phyloP scores from a whole-genome alignment of 2,797 vertebrate species.

The Silurus lanzhouensis region DNA sequence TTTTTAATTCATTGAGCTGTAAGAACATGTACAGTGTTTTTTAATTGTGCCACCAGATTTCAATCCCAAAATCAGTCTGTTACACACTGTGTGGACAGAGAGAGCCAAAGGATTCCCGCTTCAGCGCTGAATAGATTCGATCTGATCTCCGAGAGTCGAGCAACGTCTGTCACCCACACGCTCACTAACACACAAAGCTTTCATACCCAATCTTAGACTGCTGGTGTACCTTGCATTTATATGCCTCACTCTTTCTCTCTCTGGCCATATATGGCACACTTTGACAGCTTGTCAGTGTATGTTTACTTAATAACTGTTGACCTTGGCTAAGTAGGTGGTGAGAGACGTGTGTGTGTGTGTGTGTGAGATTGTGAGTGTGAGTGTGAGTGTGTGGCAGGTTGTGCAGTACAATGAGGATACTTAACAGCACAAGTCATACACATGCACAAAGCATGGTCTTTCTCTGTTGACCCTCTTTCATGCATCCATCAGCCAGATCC shows the following conservation, averaged over 20 bases:
- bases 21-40: neutral
- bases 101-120: neutral
- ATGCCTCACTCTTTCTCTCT: neutral
- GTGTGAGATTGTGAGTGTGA: neutral
- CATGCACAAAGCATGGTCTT: constrained; percentile 22
- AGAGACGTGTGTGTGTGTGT: neutral
- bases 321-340: constrained; percentile 30
- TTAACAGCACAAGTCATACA: constrained; percentile 25
- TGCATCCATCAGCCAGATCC: constrained; percentile 36
- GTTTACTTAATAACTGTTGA: constrained; percentile 33
- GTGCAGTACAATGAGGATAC: constrained; percentile 27
- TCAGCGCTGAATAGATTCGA: neutral
- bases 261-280: constrained; percentile 29
- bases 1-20: constrained; percentile 18
- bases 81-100: neutral
- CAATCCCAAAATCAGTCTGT: neutral
- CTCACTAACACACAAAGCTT: neutral
- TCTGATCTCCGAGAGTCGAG: constrained; percentile 4
- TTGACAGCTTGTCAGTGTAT: constrained; percentile 29
- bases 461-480: constrained; percentile 38
- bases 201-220: neutral
- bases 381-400: neutral
- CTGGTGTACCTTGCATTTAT: constrained; percentile 36
- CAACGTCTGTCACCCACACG: neutral
- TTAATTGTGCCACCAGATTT: neutral